Conservation (phyloP, 2,797 vertebrate genomes). For the Microhierax caerulescens region DNA sequence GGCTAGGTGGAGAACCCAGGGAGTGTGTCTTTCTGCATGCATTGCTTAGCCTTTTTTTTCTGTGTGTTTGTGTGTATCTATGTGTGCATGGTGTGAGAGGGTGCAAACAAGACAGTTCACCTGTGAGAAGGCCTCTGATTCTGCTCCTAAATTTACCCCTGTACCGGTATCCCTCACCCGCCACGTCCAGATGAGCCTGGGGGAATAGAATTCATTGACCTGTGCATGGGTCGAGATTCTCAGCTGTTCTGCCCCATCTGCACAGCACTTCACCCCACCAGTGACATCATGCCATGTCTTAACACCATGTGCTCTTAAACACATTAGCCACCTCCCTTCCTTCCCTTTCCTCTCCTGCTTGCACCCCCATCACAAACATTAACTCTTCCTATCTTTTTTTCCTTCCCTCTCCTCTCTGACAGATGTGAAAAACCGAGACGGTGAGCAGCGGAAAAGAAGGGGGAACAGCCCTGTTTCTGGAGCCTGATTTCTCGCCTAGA, state of each 20-base stretch:
- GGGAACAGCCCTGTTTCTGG: slow-evolving; percentile 76
- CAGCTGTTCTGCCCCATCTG: background rate
- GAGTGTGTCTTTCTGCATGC: slow-evolving; percentile 4
- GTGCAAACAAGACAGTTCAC: background rate
- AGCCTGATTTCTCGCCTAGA: slow-evolving; percentile 78
- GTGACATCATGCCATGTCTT: slow-evolving; percentile 35
- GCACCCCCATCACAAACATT: background rate
- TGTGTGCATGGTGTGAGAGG: background rate
- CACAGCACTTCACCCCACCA: slow-evolving; percentile 39
- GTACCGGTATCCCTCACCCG: background rate
- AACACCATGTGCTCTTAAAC: slow-evolving; percentile 50
- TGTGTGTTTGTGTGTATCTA: background rate
- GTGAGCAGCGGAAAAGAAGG: slow-evolving; percentile 83
- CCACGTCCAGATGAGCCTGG: background rate
- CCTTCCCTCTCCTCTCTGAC: slow-evolving; percentile 14
- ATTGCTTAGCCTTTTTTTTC: slow-evolving; percentile 28
- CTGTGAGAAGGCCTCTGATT: background rate
- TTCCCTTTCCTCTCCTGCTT: background rate
- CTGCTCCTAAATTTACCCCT: slow-evolving; percentile 5
- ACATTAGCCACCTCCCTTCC: slow-evolving; percentile 11
- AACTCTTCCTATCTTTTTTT: slow-evolving; percentile 4
- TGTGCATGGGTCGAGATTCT: background rate
- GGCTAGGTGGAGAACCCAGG: background rate
- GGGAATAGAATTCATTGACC: background rate
- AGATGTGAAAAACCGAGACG: slow-evolving; percentile 98